Base-by-base conservation (phyloP, 92 coral and sea anemone species). In the Nematostella vectensis region DNA sequence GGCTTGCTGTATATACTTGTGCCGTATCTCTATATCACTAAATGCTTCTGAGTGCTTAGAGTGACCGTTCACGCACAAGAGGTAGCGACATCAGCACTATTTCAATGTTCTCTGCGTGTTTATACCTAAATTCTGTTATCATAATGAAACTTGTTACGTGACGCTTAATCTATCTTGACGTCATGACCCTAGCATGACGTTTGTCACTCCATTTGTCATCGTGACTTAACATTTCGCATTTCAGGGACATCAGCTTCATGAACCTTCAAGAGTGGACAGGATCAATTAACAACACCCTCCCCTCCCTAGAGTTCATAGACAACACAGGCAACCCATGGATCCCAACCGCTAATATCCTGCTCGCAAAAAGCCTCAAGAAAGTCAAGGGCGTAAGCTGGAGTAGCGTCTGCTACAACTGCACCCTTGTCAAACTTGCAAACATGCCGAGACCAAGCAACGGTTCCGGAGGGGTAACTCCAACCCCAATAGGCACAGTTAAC, bases 251-350 rank as follows among this genome's bases (percentile, higher is more conserved):
- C 31, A 56, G 64, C 74, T 67, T 67, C 29, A 26, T 31, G 1
- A 33, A 48, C 16, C 57, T 67, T 6, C 42, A 27, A 29, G 65
- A 57, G 11, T 67, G 74, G 74, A 42, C 6, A 58, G 74, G 64
- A 11, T 31, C 56, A 27, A 29, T 67, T 38, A 47, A 30, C 18
- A 26, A 50, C 13, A 26, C 64, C 48, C 57, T 67, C 33, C 65
- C 48, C 31, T 67, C 74, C 37, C 66, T 67, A 6, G 57, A 31
- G 29, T 29, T 18, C 27, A 10, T 67, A 29, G 65, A 67, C 16
- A 57, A 45, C 27, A 67, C 74, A 30, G 74, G 74, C 19, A 67
- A 56, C 65, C 56, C 48, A 6, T 67, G 74, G 74, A 18, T 67
- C 17, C 74, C 74, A 3, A 47, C 29, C 37, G 57, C 29, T n/a